A percentile compares a stretch with the other conserved stretches of the same genome.
Conservation (phyloP, 2,113 vertebrate genomes). For the Heteronetta atricapilla region DNA sequence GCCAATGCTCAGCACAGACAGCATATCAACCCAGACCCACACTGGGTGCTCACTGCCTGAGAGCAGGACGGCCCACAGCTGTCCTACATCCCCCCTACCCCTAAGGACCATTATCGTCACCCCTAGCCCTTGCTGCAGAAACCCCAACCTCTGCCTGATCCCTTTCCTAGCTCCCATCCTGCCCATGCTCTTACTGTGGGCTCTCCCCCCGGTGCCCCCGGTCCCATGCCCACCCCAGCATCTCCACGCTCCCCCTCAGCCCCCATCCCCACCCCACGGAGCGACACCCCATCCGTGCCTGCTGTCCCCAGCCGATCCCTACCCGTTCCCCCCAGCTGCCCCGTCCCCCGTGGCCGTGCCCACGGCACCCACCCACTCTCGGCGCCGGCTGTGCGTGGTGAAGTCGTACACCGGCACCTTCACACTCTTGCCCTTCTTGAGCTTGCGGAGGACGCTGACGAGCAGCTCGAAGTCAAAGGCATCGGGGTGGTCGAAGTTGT, state of each 20-base stretch:
- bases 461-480: constrained; percentile 93
- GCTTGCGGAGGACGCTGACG: constrained; percentile 83
- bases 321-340: too few relatives aligned
- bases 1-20: background rate
- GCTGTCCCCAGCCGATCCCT: too few relatives aligned
- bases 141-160: background rate
- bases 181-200: accelerated
- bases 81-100: accelerated
- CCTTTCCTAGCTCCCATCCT: accelerated
- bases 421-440: constrained; percentile 91
- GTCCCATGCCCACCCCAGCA: accelerated
- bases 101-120: too few relatives aligned
- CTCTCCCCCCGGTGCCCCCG: accelerated
- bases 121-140: background rate
- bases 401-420: constrained; percentile 92
- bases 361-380: constrained; percentile 82
- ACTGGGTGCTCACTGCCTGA: accelerated
- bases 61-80: accelerated
- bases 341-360: too few relatives aligned
- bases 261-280: too few relatives aligned
- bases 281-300: background rate
- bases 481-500: constrained; percentile 91
- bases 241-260: background rate
- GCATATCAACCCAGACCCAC: background rate
- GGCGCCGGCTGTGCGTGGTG: constrained; percentile 85